Evolutionary conservation across 2,113 vertebrate genomes (phyloP), one percentile per base, ranked within the genome.

Genomic region (Aepyceros melampus): DNA sequence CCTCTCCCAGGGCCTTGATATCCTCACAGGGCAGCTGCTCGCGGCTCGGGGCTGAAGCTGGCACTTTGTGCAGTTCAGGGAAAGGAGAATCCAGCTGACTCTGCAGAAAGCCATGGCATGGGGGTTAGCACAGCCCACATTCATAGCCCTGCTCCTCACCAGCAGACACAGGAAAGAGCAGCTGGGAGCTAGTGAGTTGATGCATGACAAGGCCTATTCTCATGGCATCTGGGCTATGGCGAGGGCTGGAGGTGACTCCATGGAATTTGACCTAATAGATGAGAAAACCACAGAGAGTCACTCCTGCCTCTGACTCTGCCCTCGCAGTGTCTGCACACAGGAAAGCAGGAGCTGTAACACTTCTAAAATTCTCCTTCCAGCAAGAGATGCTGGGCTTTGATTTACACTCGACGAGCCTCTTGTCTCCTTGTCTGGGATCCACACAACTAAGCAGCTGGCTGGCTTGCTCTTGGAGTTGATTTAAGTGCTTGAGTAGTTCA

Each of bases 151-250:
- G 19, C 40, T 21, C 31, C 78, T 36, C n/a, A 0, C 45, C 27
- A 0, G 43, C 81, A 10, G 6, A 3, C 5, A 6, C 56, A 36
- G 33, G 29, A 12, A 4, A 15, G 76, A 6, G 0, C 2, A 0
- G 0, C 33, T 6, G 62, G 85, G 49, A 14, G 6, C 11, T 2
- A 11, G n/a, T 21, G 3, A 12, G 86, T 1, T 19, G 40, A 1
- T 0, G 0, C 0, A 5, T 1, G 27, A 4, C 45, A 0, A 17
- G 0, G 43, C 27, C 21, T 29, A 7, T 21, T 31, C 76, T 45
- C 67, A 6, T 1, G 0, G 25, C 1, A 17, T 62, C 2, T 76
- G 89, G 51, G 19, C 43, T 4, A 14, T 0, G 27, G 25, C 0
- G 2, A 11, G 29, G 58, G 78, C 94, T 29, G 15, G 45, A 10